Percentiles rank a stretch among this genome's conserved stretches.
These are phyloP conservation scores for Camponotus fellah DNA, from an alignment of 2,888 invertebrate genomes.

Conservation along the genomic window DNA sequence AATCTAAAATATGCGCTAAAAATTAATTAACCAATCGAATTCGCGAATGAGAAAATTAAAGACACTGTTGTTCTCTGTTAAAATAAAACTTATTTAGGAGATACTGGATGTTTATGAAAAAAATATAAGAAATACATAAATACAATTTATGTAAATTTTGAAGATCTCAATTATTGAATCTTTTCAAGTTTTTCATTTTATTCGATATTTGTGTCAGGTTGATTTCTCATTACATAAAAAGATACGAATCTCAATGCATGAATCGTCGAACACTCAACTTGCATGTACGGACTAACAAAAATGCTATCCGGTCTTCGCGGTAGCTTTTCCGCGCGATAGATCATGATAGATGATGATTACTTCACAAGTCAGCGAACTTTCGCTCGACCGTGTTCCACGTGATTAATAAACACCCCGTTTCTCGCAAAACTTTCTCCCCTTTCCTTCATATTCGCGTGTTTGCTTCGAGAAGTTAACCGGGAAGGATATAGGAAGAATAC, in stretches of 20 bases:
- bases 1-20: neutral
- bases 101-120: neutral
- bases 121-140: neutral
- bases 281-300: conserved; percentile 40
- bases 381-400: conserved; percentile 45
- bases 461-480: neutral
- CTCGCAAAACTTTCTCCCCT: conserved; percentile 37
- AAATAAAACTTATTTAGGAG: neutral
- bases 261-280: conserved; percentile 25
- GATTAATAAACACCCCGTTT: conserved; percentile 64
- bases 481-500: conserved; percentile 16
- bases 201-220: neutral
- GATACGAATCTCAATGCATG: neutral
- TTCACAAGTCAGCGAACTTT: conserved; percentile 55
- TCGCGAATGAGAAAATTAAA: neutral
- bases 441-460: conserved; percentile 51
- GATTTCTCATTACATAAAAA: neutral
- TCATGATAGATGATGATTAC: conserved; percentile 58
- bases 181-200: neutral
- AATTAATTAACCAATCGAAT: neutral
- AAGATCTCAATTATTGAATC: neutral
- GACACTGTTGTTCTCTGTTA: neutral
- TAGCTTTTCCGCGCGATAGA: conserved; percentile 50
- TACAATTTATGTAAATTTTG: neutral
- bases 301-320: conserved; percentile 26